phyloP scores from a whole-genome alignment of 2,797 vertebrate species.

The Enteromius paludinosus region DNA sequence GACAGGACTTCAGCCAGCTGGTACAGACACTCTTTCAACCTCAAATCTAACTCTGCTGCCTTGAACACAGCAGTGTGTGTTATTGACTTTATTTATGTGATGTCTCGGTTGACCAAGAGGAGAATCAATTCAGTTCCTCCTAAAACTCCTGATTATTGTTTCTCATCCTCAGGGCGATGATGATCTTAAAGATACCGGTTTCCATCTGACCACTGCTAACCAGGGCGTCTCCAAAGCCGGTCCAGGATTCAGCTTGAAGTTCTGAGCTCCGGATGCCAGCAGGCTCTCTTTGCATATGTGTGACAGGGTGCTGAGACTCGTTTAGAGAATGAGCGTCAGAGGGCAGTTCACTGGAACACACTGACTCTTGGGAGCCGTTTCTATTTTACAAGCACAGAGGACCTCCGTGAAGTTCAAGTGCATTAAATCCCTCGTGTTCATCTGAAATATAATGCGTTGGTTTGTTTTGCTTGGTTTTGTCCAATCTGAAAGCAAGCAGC shows the following conservation, averaged over 20 bases:
- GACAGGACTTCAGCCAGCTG: constrained; percentile 94
- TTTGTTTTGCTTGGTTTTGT: neutral
- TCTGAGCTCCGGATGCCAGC: constrained; percentile 72
- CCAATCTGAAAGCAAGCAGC: constrained; percentile 3
- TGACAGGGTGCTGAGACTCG: constrained; percentile 35
- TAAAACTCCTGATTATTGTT: neutral
- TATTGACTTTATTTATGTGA: neutral
- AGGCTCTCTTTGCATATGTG: neutral
- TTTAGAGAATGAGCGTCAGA: constrained; percentile 33
- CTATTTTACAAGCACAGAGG: constrained; percentile 6
- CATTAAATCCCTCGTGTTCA: constrained; percentile 18
- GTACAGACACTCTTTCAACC: constrained; percentile 68
- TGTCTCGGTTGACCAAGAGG: constrained; percentile 57
- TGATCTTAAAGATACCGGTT: constrained; percentile 94
- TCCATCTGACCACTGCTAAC: constrained; percentile 95
- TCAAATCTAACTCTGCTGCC: neutral
- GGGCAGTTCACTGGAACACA: constrained; percentile 19
- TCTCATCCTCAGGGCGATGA: constrained; percentile 86
- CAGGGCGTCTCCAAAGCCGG: constrained; percentile 95
- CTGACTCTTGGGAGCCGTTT: constrained; percentile 7
- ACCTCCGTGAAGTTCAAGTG: constrained; percentile 6
- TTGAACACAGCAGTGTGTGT: neutral
- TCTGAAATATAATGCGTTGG: neutral
- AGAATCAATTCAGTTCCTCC: constrained; percentile 47
- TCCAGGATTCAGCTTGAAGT: constrained; percentile 97